Evolutionary conservation across 92 coral and sea anemone genomes (phyloP).

Genomic region (Montipora capitata): DNA sequence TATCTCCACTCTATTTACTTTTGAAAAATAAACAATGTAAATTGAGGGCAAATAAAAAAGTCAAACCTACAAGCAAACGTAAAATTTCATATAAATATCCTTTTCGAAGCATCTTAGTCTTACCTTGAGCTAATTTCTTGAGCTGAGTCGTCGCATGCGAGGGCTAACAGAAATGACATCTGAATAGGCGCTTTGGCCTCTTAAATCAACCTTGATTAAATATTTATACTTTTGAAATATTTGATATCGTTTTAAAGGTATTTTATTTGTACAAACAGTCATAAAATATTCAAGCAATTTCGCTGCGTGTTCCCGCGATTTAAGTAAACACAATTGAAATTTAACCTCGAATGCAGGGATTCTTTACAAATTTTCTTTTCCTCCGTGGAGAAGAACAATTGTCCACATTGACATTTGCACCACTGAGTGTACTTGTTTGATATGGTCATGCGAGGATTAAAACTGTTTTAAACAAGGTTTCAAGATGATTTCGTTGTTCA

Average conservation of each 20-base stretch:
- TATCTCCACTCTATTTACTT: conserved; percentile 77
- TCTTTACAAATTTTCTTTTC: conserved; percentile 61
- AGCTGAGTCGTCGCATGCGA: conserved; percentile 30
- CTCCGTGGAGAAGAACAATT: conserved; percentile 13
- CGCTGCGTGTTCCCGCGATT: conserved; percentile 72
- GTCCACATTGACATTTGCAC: conserved; percentile 22
- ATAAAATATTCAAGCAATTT: conserved; percentile 77
- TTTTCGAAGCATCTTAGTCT: neutral
- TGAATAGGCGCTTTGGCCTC: conserved; percentile 61
- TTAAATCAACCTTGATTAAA: conserved; percentile 79
- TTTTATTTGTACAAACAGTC: conserved; percentile 82
- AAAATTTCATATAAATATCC: neutral
- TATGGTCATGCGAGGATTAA: conserved; percentile 33
- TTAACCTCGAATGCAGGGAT: conserved; percentile 71
- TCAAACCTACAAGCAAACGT: conserved; percentile 9
- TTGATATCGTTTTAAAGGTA: conserved; percentile 87
- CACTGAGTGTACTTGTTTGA: conserved; percentile 47
- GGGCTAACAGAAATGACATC: conserved; percentile 37
- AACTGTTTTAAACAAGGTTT: conserved; percentile 4
- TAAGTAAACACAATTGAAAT: conserved; percentile 80
- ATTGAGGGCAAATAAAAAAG: conserved; percentile 29
- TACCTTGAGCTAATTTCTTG: conserved; percentile 40
- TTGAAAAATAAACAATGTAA: conserved; percentile 69
- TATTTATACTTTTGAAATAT: conserved; percentile 82
- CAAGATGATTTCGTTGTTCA: neutral